phyloP scores from a whole-genome alignment of 2,113 vertebrate genomes.

The Hypomesus transpacificus region DNA sequence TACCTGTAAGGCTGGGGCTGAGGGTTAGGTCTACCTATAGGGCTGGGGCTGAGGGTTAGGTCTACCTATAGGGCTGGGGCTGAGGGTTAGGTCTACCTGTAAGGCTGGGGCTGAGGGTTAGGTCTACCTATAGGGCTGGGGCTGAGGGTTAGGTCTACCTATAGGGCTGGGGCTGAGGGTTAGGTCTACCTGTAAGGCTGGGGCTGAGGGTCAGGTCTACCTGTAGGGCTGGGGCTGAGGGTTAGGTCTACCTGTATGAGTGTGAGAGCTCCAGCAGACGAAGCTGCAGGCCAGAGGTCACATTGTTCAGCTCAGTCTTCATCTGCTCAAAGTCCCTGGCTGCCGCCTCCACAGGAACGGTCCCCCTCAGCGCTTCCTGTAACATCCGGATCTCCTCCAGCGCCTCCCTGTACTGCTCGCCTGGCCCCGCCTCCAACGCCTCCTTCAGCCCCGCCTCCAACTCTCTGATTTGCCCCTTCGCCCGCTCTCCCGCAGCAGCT shows the following conservation, averaged over 20 bases:
- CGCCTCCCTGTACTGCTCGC: conserved; percentile 81
- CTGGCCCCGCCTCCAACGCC: conserved; percentile 54
- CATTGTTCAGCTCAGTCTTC: conserved; percentile 75
- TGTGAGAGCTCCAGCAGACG: conserved; percentile 85
- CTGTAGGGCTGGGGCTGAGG: too few relatives aligned
- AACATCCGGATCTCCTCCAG: conserved; percentile 87
- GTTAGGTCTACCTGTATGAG: conserved; percentile 68
- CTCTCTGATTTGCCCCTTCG: conserved; percentile 70
- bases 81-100: too few relatives aligned
- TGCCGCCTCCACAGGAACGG: conserved; percentile 71
- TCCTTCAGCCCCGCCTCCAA: conserved; percentile 75
- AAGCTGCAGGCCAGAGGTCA: conserved; percentile 81
- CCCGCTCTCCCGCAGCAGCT: conserved; percentile 69
- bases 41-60: too few relatives aligned
- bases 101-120: too few relatives aligned
- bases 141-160: too few relatives aligned
- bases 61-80: too few relatives aligned
- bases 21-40: too few relatives aligned
- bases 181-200: too few relatives aligned
- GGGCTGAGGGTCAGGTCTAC: too few relatives aligned
- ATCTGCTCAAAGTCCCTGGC: conserved; percentile 81
- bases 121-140: too few relatives aligned
- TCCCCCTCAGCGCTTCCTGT: conserved; percentile 80
- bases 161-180: too few relatives aligned
- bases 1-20: too few relatives aligned